Evolutionary conservation across 2,888 invertebrate species (phyloP), one percentile per base, ranked within the genome.

Genomic region (Caenorhabditis uteleia): DNA sequence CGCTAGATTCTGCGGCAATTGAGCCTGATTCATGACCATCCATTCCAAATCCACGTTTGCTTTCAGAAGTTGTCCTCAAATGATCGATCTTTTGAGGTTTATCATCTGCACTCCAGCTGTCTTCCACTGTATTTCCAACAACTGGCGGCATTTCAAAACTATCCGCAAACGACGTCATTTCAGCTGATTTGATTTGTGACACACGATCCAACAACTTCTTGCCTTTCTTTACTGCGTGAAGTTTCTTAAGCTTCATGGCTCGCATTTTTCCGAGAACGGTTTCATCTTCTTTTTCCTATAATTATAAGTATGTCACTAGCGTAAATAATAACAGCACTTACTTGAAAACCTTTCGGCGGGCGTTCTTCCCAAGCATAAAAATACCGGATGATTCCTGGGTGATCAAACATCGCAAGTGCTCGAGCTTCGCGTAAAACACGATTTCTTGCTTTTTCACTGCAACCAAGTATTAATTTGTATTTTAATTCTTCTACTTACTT

Each of bases 351-450:
- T 8, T 88, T 86, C 2, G 95, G 95, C 8, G 95, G 95, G 58
- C 89, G 93, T 87, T 60, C 66, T 49, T 56, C 53, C 97, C 97
- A 98, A 0, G 95, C 91, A 86, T 93, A 91, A 85, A 91, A 92
- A 85, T 95, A 98, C 1, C 97, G 88, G 48, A 97, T 95, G 75
- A 98, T 97, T 84, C 95, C 91, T 40, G 89, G 89, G 86, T 98
- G 95, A 69, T 97, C 95, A 55, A 97, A 86, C 84, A 91, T 92
- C 0, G 97, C 97, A 36, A 97, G 86, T 0, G 94, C 94, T 68
- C 91, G 90, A 0, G 95, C 95, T 85, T 98, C 97, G 36, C 97
- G 88, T 86, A 94, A 88, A 0, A 97, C 95, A 16, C 91, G 89
- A 65, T 93, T 91, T 49, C 91, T 88, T 2, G 91, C 90, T 54